phyloP scores from a whole-genome alignment of 2,797 vertebrate species.

The Megaceryle alcyon region DNA sequence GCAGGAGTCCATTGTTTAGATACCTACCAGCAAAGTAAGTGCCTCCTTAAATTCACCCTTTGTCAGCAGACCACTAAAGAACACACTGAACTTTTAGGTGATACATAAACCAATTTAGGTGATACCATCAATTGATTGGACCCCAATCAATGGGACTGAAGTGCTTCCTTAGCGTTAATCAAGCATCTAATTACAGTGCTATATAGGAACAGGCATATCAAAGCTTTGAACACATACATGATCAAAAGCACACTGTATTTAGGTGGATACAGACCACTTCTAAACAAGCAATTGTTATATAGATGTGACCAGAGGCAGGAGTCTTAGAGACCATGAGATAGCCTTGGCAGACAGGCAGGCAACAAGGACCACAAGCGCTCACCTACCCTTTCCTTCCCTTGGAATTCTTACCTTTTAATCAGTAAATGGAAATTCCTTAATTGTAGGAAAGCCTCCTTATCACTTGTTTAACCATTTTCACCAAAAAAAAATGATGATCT shows the following conservation, averaged over 20 bases:
- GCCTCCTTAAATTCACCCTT: neutral
- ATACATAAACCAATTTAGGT: neutral
- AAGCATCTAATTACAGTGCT: no score
- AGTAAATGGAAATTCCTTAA: neutral
- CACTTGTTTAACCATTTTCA: neutral
- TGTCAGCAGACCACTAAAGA: neutral
- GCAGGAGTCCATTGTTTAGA: neutral
- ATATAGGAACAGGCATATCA: neutral
- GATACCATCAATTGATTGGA: neutral
- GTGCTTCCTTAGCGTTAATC: neutral
- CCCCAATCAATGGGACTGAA: neutral
- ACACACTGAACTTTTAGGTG: neutral
- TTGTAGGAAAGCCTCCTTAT: neutral
- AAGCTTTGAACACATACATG: rapidly evolving
- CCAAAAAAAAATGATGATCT: neutral
- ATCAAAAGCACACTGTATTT: neutral
- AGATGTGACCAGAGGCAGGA: neutral
- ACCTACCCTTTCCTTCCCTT: neutral
- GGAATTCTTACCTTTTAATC: neutral
- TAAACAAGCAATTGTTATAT: neutral
- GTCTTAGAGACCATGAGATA: neutral
- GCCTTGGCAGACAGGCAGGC: neutral
- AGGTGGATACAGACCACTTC: neutral
- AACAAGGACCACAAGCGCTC: neutral
- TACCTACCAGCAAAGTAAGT: neutral